Percentiles rank a stretch among this genome's conserved stretches.
Conservation (phyloP, 2,797 vertebrate species). For the Muscicapa striata region DNA sequence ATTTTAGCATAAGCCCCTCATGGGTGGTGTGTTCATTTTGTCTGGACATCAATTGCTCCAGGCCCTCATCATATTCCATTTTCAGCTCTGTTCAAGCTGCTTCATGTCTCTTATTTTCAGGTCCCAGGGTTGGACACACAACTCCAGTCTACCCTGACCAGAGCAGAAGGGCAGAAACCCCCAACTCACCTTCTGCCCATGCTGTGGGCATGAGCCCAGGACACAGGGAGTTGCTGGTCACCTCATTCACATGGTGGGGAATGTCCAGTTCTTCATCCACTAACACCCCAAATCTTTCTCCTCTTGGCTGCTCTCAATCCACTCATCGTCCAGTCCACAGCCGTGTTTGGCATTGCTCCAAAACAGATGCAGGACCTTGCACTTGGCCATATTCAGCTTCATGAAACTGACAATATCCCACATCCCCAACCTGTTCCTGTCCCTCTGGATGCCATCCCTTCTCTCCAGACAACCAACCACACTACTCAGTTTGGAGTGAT, state of each 20-base stretch:
- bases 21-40: not conserved
- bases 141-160: no score
- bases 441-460: not conserved
- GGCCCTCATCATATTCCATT: no score
- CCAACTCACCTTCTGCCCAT: no score
- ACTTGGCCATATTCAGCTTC: not conserved
- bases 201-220: not conserved
- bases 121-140: no score
- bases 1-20: not conserved
- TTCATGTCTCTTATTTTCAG: not conserved
- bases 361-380: not conserved
- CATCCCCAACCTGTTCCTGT: not conserved
- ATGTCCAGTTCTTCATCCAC: not conserved
- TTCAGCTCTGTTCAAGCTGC: not conserved
- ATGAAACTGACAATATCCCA: no score
- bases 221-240: not conserved
- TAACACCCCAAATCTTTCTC: not conserved
- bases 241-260: accelerated
- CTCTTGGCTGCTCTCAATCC: not conserved
- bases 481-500: not conserved
- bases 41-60: no score
- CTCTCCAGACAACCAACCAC: not conserved
- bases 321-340: not conserved
- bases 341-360: not conserved
- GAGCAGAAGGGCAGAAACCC: not conserved